Percentiles rank a stretch among this genome's conserved stretches.
These are phyloP conservation scores for Morpho helenor DNA, from an alignment of 2,888 invertebrate genomes.

Conservation along the genomic window DNA sequence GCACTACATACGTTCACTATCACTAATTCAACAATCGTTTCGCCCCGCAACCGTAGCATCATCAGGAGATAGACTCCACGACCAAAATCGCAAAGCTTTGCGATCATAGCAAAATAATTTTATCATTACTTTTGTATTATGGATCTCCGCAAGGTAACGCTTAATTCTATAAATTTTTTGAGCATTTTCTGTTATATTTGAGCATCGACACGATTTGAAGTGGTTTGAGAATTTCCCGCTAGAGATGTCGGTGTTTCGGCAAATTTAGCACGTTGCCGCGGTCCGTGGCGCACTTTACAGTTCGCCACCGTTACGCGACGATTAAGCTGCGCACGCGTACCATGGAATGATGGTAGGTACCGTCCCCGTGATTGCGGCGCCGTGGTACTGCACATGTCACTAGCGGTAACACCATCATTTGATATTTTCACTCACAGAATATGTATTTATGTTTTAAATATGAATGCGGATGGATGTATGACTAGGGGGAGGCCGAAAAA, in stretches of 20 bases:
- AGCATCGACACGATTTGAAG: conserved; percentile 52
- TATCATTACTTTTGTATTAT: no score
- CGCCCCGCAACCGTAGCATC: no score
- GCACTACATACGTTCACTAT: no score
- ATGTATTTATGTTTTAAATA: no score
- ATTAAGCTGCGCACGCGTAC: conserved; percentile 68
- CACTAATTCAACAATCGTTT: no score
- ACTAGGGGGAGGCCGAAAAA: no score
- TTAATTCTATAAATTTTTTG: background rate
- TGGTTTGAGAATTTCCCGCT: conserved; percentile 71
- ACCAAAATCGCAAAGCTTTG: no score
- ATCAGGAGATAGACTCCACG: no score
- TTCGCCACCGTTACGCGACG: conserved; percentile 75
- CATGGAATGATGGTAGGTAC: conserved; percentile 35
- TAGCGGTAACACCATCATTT: conserved; percentile 7
- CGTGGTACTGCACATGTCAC: conserved; percentile 24
- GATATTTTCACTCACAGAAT: background rate
- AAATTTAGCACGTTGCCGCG: conserved; percentile 75
- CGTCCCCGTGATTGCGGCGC: conserved; percentile 35
- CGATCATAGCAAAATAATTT: no score
- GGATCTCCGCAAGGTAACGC: no score
- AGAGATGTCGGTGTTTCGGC: conserved; percentile 72
- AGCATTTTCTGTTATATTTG: conserved; percentile 26
- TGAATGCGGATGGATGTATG: no score
- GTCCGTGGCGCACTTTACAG: conserved; percentile 74